phyloP scores from a whole-genome alignment of 1,140 invertebrate species.

The Ylistrum balloti region DNA sequence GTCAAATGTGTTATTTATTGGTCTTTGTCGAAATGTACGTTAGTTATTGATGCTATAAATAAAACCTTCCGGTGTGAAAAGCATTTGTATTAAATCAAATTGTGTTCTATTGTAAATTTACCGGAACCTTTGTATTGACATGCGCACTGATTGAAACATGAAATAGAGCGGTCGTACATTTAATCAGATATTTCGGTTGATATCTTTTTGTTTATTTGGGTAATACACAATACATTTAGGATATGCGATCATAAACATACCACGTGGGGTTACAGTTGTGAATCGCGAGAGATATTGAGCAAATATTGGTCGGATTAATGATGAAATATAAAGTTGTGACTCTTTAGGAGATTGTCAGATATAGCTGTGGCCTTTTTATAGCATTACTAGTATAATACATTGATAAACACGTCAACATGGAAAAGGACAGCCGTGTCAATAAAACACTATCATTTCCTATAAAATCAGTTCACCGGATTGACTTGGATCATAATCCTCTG shows the following conservation, averaged over 20 bases:
- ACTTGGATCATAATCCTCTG: background rate
- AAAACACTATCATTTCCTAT: constrained; percentile 11
- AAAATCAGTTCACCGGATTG: background rate
- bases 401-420: background rate
- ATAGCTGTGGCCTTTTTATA: background rate
- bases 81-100: too few relatives aligned
- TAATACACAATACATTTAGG: background rate
- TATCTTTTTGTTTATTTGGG: background rate
- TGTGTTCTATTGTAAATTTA: too few relatives aligned
- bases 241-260: background rate
- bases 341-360: constrained; percentile 19
- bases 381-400: background rate
- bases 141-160: constrained; percentile 24
- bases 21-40: background rate
- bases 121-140: background rate
- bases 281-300: background rate
- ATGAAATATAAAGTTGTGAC: background rate
- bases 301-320: background rate
- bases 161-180: background rate
- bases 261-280: background rate
- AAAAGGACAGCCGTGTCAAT: background rate
- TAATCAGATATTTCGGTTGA: background rate
- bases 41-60: constrained; percentile 6
- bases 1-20: background rate
- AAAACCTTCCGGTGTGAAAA: background rate